Evolutionary conservation across 2,113 vertebrate genomes (phyloP).

Genomic region (Toxotes jaculatrix): DNA sequence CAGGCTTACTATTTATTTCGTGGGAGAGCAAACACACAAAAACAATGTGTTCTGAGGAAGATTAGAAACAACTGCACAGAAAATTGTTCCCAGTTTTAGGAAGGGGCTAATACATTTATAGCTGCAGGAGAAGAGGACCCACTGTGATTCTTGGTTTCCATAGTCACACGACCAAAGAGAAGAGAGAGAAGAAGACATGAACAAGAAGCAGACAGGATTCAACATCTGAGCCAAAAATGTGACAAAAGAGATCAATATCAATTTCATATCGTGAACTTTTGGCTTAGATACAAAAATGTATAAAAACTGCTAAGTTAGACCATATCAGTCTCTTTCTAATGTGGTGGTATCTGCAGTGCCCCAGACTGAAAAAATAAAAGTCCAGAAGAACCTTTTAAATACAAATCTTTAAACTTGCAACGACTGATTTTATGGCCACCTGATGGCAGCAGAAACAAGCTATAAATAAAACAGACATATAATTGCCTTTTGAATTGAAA

Average conservation of each 20-base stretch:
- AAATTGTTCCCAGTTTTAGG: constrained; percentile 69
- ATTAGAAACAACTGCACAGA: constrained; percentile 77
- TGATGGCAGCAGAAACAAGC: neutral
- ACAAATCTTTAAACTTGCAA: neutral
- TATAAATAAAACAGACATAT: neutral
- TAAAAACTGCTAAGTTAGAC: neutral
- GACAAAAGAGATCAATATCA: neutral
- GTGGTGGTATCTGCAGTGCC: neutral
- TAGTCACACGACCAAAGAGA: constrained; percentile 36
- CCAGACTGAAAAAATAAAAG: neutral
- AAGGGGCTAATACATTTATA: constrained; percentile 21
- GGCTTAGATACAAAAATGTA: neutral
- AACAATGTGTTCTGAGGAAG: constrained; percentile 63
- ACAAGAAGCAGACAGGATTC: constrained; percentile 6
- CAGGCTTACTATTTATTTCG: constrained; percentile 63
- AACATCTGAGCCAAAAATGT: constrained; percentile 10
- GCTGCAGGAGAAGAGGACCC: constrained; percentile 31
- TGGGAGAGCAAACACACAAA: constrained; percentile 61
- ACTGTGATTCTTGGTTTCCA: constrained; percentile 49
- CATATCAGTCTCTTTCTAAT: neutral
- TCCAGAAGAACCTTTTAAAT: neutral
- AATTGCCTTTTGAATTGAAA: neutral
- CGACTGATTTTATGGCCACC: neutral
- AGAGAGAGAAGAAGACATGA: constrained; percentile 12
- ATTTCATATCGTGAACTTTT: neutral